phyloP scores from a whole-genome alignment of 2,888 invertebrate genomes.

The Zhuqinia jingwanae region DNA sequence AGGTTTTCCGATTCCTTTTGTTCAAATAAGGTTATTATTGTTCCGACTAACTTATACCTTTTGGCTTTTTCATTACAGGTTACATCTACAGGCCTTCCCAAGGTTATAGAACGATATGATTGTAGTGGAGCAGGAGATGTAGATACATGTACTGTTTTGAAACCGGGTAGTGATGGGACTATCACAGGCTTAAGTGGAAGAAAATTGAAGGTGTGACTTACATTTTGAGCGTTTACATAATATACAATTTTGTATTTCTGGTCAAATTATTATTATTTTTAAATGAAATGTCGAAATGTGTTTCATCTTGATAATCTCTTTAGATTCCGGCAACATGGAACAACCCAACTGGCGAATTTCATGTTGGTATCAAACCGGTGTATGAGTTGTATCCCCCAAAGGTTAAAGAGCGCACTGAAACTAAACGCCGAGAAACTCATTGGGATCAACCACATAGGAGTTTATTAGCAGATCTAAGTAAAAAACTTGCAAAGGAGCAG shows the following conservation, averaged over 20 bases:
- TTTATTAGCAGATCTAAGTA: slow-evolving; percentile 88
- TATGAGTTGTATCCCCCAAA: slow-evolving; percentile 93
- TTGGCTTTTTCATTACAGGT: too few relatives aligned
- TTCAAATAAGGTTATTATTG: too few relatives aligned
- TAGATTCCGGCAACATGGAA: slow-evolving; percentile 90
- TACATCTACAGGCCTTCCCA: slow-evolving; percentile 93
- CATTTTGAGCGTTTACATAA: not conserved
- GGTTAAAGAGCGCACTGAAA: slow-evolving; percentile 90
- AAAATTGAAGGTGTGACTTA: slow-evolving; percentile 87
- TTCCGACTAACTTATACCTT: too few relatives aligned
- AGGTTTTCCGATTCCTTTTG: slow-evolving; percentile 79
- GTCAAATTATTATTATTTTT: not conserved
- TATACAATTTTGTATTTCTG: not conserved
- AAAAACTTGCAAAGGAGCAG: slow-evolving; percentile 71
- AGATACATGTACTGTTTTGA: slow-evolving; percentile 90
- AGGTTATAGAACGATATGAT: slow-evolving; percentile 97
- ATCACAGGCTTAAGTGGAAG: slow-evolving; percentile 90
- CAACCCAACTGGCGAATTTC: slow-evolving; percentile 92
- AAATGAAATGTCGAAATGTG: slow-evolving; percentile 70
- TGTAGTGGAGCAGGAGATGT: slow-evolving; percentile 99
- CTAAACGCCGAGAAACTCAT: slow-evolving; percentile 88
- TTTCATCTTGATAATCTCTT: not conserved
- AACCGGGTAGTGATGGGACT: slow-evolving; percentile 87
- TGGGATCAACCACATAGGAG: slow-evolving; percentile 94
- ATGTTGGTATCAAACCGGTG: slow-evolving; percentile 92